A percentile compares a stretch with the other conserved stretches of the same genome.
Conservation (phyloP, 2,888 invertebrate species). For the Muscina levida region DNA sequence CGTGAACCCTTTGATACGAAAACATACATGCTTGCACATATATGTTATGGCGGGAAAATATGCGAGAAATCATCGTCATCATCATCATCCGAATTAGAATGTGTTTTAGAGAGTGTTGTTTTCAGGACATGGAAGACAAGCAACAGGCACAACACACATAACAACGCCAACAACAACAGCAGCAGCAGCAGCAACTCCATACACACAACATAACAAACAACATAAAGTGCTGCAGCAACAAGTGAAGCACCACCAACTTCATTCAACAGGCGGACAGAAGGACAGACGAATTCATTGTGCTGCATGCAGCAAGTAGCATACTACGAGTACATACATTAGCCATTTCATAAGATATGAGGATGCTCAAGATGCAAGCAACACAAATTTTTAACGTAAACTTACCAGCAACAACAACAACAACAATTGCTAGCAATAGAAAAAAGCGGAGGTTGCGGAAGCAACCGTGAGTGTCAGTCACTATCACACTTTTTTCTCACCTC, state of each 20-base stretch:
- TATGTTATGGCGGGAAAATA: slow-evolving; percentile 63
- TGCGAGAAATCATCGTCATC: slow-evolving; percentile 59
- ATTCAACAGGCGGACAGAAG: slow-evolving; percentile 59
- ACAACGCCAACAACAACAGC: slow-evolving; percentile 38
- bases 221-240: no score
- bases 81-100: slow-evolving; percentile 73
- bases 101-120: slow-evolving; percentile 68
- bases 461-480: slow-evolving; percentile 69
- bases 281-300: slow-evolving; percentile 46
- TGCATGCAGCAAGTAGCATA: slow-evolving; percentile 54
- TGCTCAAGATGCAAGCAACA: slow-evolving; percentile 60
- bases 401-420: slow-evolving; percentile 22
- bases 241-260: slow-evolving; percentile 42
- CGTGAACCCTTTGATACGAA: no score
- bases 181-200: slow-evolving; percentile 37
- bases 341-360: slow-evolving; percentile 61
- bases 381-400: slow-evolving; percentile 38
- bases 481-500: slow-evolving; percentile 67
- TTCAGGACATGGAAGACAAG: slow-evolving; percentile 60
- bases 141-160: slow-evolving; percentile 9
- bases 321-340: slow-evolving; percentile 56
- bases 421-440: no score
- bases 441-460: slow-evolving; percentile 67
- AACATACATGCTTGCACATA: no score
- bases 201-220: no score